Evolutionary conservation across 2,113 vertebrate genomes (phyloP).

Genomic region (Sebastes schlegelii): DNA sequence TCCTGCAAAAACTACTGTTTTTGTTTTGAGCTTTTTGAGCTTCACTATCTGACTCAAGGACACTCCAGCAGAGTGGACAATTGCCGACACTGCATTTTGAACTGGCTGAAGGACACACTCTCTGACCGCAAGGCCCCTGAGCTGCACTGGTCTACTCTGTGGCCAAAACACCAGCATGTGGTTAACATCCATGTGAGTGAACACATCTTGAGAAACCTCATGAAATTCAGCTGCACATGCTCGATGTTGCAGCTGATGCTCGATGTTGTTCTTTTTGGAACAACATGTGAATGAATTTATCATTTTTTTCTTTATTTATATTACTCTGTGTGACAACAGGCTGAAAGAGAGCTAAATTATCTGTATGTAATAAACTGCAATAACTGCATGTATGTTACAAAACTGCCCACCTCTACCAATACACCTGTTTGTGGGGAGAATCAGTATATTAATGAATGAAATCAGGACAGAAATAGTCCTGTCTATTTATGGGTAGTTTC

Average conservation of each 20-base stretch:
- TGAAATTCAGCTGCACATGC: neutral
- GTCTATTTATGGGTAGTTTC: neutral
- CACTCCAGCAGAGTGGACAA: conserved; percentile 24
- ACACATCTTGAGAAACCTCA: conserved; percentile 9
- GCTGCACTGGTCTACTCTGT: conserved; percentile 8
- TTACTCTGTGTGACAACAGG: too few relatives aligned
- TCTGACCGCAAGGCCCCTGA: neutral
- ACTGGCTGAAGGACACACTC: conserved; percentile 28
- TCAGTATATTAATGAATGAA: neutral
- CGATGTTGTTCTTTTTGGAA: neutral
- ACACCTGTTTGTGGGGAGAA: neutral
- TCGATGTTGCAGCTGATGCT: neutral
- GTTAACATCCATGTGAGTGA: neutral
- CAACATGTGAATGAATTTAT: neutral
- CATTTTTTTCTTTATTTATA: too few relatives aligned
- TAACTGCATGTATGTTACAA: neutral
- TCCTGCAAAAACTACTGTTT: too few relatives aligned
- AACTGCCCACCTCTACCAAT: neutral
- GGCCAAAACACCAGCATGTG: conserved; percentile 16
- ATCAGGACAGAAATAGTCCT: neutral
- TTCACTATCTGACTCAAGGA: conserved; percentile 17
- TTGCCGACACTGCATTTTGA: conserved; percentile 43
- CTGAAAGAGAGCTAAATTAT: too few relatives aligned
- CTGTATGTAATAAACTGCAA: too few relatives aligned
- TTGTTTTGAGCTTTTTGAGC: too few relatives aligned